A percentile compares a stretch with the other conserved stretches of the same genome.
Evolutionary conservation across 2,797 vertebrate species (phyloP).

Genomic region (Mergus octosetaceus): DNA sequence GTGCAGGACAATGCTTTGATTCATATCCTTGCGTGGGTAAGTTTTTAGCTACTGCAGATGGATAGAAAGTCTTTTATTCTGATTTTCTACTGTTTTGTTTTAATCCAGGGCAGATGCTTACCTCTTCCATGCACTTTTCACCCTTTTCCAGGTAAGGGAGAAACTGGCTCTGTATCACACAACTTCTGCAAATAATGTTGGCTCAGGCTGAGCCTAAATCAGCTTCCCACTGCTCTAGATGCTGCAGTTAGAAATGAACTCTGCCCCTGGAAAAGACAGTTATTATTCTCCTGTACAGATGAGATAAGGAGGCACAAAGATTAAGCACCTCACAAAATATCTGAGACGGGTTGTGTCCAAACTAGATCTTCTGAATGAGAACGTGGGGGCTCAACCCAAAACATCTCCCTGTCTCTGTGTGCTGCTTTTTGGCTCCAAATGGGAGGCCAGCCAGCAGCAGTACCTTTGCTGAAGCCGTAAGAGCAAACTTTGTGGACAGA

Average conservation of each 20-base stretch:
- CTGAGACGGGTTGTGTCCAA: not conserved
- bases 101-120: not conserved
- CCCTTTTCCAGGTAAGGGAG: not conserved
- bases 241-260: not conserved
- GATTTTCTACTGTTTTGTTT: not conserved
- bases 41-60: not conserved
- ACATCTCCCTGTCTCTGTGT: not conserved
- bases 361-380: not conserved
- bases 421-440: not conserved
- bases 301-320: not conserved
- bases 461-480: not conserved
- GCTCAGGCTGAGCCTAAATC: not conserved
- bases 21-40: not conserved
- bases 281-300: not conserved
- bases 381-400: not conserved
- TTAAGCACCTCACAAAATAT: not conserved
- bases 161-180: not conserved
- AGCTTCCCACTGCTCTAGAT: not conserved
- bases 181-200: not conserved
- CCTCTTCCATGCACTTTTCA: not conserved
- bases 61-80: not conserved
- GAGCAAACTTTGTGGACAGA: not conserved
- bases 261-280: not conserved
- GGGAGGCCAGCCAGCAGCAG: not conserved
- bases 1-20: conserved; percentile 1